phyloP scores from a whole-genome alignment of 2,797 vertebrate species.

The Mus caroli region DNA sequence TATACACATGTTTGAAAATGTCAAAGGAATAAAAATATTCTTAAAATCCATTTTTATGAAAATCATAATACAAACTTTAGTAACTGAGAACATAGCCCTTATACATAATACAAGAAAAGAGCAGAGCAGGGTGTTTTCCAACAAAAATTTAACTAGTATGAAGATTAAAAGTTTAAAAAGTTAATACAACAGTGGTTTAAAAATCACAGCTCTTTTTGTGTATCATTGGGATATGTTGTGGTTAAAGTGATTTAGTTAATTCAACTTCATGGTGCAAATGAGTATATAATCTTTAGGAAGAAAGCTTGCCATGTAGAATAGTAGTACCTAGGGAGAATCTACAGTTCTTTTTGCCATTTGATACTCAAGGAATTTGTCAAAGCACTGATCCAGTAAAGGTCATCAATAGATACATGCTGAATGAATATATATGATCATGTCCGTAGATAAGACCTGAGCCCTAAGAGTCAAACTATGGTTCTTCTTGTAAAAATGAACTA shows the following conservation, averaged over 20 bases:
- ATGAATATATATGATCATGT: background rate
- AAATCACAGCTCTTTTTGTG: background rate
- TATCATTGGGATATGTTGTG: background rate
- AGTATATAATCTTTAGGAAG: background rate
- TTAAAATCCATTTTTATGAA: background rate
- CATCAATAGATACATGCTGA: constrained; percentile 11
- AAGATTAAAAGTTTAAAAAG: background rate
- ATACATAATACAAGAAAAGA: background rate
- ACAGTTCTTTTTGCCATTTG: background rate
- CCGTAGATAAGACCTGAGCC: background rate
- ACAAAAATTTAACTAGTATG: background rate
- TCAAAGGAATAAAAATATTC: background rate
- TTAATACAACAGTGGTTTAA: background rate
- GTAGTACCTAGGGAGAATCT: background rate
- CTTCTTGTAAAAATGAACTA: background rate
- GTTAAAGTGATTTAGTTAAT: constrained; percentile 7
- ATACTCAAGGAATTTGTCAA: background rate
- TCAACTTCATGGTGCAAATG: background rate
- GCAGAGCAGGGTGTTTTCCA: background rate
- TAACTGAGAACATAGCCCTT: background rate
- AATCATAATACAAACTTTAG: background rate
- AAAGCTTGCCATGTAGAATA: background rate
- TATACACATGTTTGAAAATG: background rate
- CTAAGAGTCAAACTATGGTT: background rate
- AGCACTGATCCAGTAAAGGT: background rate